These are phyloP conservation scores for Ia io DNA, from an alignment of 2,113 vertebrate genomes.

Conservation along the genomic window DNA sequence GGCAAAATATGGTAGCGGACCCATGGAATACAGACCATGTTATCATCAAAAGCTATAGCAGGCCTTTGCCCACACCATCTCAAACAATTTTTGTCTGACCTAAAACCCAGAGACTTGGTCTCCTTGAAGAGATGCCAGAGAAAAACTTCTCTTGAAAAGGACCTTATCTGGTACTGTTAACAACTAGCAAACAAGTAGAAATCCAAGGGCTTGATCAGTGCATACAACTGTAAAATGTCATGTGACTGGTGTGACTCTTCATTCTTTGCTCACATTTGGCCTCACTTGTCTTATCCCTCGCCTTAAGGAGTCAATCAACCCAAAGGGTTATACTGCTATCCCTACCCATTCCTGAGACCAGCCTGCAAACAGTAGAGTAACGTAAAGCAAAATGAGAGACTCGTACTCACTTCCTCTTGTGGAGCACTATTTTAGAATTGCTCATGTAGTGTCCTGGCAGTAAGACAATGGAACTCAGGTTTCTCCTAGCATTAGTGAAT, in stretches of 20 bases:
- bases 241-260: background rate
- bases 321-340: background rate
- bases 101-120: background rate
- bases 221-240: background rate
- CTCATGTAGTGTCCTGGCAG: background rate
- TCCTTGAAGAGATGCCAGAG: background rate
- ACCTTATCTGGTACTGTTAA: background rate
- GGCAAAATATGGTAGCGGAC: background rate
- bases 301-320: background rate
- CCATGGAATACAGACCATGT: background rate
- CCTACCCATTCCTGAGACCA: background rate
- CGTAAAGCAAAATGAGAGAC: background rate
- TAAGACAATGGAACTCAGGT: background rate
- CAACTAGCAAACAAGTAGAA: background rate
- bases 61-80: background rate
- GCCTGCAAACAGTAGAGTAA: background rate
- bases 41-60: background rate
- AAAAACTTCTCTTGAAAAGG: background rate
- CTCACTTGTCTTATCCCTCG: background rate
- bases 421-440: background rate
- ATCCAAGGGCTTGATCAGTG: background rate
- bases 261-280: background rate
- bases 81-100: background rate
- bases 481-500: background rate
- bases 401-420: background rate